Evolutionary conservation across 2,888 invertebrate species (phyloP).

Genomic region (Mythimna impura): DNA sequence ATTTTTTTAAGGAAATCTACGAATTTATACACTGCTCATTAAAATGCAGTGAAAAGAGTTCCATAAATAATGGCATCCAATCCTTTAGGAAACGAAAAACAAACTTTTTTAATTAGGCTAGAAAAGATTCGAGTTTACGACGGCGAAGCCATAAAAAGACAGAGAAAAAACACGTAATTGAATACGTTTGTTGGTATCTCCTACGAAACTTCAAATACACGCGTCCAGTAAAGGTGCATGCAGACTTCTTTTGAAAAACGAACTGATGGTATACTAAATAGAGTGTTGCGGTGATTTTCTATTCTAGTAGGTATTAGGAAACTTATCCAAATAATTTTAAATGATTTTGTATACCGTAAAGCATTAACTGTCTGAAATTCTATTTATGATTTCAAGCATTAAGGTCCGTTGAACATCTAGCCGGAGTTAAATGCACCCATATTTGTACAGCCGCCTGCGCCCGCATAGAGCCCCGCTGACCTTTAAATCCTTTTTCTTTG

Average conservation of each 20-base stretch:
- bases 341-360: too few relatives aligned
- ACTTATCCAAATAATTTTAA: too few relatives aligned
- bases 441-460: too few relatives aligned
- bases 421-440: too few relatives aligned
- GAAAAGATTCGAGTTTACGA: slow-evolving; percentile 53
- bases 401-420: too few relatives aligned
- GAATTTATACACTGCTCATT: slow-evolving; percentile 6
- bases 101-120: slow-evolving; percentile 63
- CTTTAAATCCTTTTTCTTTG: too few relatives aligned
- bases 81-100: slow-evolving; percentile 46
- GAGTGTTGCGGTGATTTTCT: too few relatives aligned
- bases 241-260: neutral
- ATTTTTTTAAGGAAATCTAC: neutral
- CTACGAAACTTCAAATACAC: slow-evolving; percentile 16
- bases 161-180: slow-evolving; percentile 51
- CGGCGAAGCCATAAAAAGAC: slow-evolving; percentile 51
- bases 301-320: too few relatives aligned
- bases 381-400: too few relatives aligned
- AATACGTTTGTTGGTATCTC: slow-evolving; percentile 48
- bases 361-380: too few relatives aligned
- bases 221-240: slow-evolving; percentile 5
- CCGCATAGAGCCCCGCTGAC: too few relatives aligned
- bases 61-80: slow-evolving; percentile 49
- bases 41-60: slow-evolving; percentile 30
- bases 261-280: neutral